These are phyloP conservation scores for Limanda limanda DNA, from an alignment of 2,113 vertebrate species.

Conservation along the genomic window DNA sequence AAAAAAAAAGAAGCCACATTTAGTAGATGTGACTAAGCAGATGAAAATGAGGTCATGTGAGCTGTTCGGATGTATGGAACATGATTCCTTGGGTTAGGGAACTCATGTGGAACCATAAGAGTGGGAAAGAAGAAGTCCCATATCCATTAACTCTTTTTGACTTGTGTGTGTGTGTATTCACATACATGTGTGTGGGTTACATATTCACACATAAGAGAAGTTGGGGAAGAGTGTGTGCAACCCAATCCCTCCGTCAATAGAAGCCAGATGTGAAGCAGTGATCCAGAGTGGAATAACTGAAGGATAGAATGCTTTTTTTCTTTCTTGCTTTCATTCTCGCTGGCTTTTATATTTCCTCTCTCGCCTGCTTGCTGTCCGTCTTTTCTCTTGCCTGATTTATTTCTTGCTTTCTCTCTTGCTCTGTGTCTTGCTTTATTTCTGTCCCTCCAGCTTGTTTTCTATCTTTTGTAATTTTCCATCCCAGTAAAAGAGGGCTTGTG, in stretches of 20 bases:
- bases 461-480: not conserved
- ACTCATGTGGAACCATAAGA: slow-evolving; percentile 44
- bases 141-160: slow-evolving; percentile 38
- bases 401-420: not conserved
- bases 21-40: slow-evolving; percentile 9
- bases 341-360: not conserved
- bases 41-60: slow-evolving; percentile 22
- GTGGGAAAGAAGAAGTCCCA: slow-evolving; percentile 42
- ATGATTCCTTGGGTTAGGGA: slow-evolving; percentile 35
- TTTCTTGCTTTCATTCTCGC: not conserved
- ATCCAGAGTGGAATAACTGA: slow-evolving; percentile 50
- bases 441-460: not conserved
- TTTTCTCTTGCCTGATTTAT: not conserved
- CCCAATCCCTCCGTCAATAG: slow-evolving; percentile 70
- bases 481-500: not conserved
- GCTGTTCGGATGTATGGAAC: slow-evolving; percentile 36
- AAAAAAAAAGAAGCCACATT: not conserved
- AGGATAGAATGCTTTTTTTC: slow-evolving; percentile 18
- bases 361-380: not conserved
- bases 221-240: slow-evolving; percentile 68
- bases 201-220: slow-evolving; percentile 67
- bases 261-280: slow-evolving; percentile 82
- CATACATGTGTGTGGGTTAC: slow-evolving; percentile 44
- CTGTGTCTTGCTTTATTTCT: not conserved
- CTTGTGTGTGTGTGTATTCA: slow-evolving; percentile 25